Evolutionary conservation across 2,888 invertebrate genomes (phyloP).

Genomic region (Petrophora chlorosata): DNA sequence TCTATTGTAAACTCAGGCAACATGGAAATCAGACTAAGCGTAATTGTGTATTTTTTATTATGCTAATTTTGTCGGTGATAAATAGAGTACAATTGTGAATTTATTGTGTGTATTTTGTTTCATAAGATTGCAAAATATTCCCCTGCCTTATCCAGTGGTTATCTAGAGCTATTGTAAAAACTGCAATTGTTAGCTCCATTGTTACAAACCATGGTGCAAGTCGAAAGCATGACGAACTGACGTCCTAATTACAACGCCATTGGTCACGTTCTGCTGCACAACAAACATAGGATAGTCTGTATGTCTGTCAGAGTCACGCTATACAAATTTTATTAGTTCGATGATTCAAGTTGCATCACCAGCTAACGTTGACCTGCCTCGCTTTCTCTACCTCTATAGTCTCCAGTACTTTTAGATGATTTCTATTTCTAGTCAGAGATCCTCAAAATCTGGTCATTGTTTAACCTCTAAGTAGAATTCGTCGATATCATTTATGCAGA

Average conservation of each 20-base stretch:
- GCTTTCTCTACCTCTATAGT: slow-evolving; percentile 31
- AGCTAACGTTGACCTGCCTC: slow-evolving; percentile 43
- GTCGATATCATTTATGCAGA: slow-evolving; percentile 68
- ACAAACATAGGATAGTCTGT: slow-evolving; percentile 27
- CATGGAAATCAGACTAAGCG: no score
- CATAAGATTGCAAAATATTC: not conserved
- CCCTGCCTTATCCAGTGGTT: not conserved
- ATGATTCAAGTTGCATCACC: slow-evolving; percentile 60
- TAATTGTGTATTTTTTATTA: no score
- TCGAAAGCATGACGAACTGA: slow-evolving; percentile 37
- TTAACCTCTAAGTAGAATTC: slow-evolving; percentile 50
- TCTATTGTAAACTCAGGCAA: no score
- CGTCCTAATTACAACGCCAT: slow-evolving; percentile 47
- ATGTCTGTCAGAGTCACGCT: slow-evolving; percentile 35
- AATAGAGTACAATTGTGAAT: no score
- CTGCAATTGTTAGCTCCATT: slow-evolving; percentile 26
- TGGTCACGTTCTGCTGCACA: slow-evolving; percentile 56
- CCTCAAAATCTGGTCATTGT: slow-evolving; percentile 43
- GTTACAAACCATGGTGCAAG: slow-evolving; percentile 33
- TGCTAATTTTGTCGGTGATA: no score
- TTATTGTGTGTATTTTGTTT: no score
- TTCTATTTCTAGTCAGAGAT: slow-evolving; percentile 34
- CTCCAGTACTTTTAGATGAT: slow-evolving; percentile 20
- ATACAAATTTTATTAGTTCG: slow-evolving; percentile 34
- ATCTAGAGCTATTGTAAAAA: slow-evolving; percentile 13